These are phyloP conservation scores for Archips xylosteana DNA, from an alignment of 2,888 invertebrate genomes.

Conservation along the genomic window DNA sequence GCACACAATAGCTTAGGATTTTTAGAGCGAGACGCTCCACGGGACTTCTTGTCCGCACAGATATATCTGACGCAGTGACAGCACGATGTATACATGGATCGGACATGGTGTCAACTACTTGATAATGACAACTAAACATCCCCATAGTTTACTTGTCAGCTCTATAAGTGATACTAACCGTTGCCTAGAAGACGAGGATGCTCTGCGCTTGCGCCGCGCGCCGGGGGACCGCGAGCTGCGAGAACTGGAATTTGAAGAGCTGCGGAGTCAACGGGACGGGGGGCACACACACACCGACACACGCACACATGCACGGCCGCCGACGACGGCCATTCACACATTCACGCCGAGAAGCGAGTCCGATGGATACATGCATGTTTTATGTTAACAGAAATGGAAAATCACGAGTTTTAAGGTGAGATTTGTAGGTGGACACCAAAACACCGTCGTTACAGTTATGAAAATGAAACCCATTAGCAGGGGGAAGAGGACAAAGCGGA, in stretches of 20 bases:
- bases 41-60: background rate
- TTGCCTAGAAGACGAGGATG: constrained; percentile 78
- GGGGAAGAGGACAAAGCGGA: constrained; percentile 66
- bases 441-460: constrained; percentile 74
- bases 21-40: no score
- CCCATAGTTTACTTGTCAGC: constrained; percentile 26
- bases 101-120: background rate
- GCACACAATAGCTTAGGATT: no score
- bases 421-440: constrained; percentile 66
- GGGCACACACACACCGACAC: constrained; percentile 54
- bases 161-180: constrained; percentile 63
- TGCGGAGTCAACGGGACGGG: constrained; percentile 74
- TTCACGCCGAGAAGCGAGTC: constrained; percentile 55
- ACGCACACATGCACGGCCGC: constrained; percentile 43
- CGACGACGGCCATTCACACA: constrained; percentile 20
- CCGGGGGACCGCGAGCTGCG: constrained; percentile 78
- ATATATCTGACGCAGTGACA: background rate
- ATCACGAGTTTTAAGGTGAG: constrained; percentile 54
- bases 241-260: constrained; percentile 86
- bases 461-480: constrained; percentile 75
- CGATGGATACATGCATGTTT: constrained; percentile 68
- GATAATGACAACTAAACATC: background rate
- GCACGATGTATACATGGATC: background rate
- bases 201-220: constrained; percentile 73
- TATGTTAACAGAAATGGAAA: constrained; percentile 45